phyloP scores from a whole-genome alignment of 2,797 vertebrate genomes.

The Toxotes lorentzi region DNA sequence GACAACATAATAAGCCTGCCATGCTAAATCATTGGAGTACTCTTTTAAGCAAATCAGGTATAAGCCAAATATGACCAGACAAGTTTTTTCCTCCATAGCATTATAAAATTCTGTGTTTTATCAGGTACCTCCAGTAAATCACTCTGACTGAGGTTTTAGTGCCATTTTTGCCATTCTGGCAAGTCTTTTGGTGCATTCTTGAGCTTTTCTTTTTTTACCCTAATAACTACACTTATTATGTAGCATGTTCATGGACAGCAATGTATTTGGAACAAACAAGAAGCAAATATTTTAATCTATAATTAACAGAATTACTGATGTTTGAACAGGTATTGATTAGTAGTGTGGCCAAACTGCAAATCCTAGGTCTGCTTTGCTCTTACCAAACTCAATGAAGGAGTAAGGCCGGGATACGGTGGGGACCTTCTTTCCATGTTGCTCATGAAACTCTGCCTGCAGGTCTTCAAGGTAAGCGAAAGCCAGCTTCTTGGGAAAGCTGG shows the following conservation, averaged over 20 bases:
- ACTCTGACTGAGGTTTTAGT: too few species aligned
- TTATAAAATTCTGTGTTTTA: too few species aligned
- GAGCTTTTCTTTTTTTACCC: too few species aligned
- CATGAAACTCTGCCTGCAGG: slow-evolving; percentile 96
- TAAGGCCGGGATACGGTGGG: slow-evolving; percentile 96
- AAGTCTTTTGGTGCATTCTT: too few species aligned
- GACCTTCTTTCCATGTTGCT: slow-evolving; percentile 97
- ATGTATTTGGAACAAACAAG: background rate
- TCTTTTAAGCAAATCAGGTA: too few species aligned
- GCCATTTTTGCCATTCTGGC: too few species aligned
- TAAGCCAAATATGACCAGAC: too few species aligned
- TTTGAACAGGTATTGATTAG: background rate
- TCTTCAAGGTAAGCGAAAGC: slow-evolving; percentile 98
- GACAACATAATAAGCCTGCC: too few species aligned
- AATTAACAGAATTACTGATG: background rate
- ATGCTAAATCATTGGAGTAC: too few species aligned
- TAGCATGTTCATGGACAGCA: background rate
- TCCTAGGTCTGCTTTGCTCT: slow-evolving; percentile 58
- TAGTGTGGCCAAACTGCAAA: background rate
- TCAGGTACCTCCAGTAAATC: too few species aligned
- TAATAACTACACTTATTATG: too few species aligned
- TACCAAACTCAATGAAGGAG: slow-evolving; percentile 99
- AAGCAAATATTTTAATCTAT: background rate
- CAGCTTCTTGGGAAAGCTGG: slow-evolving; percentile 96
- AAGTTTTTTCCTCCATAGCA: too few species aligned